A percentile compares a stretch with the other conserved stretches of the same genome.
Conservation (phyloP, 2,888 invertebrate species). For the Diaphora mendica region DNA sequence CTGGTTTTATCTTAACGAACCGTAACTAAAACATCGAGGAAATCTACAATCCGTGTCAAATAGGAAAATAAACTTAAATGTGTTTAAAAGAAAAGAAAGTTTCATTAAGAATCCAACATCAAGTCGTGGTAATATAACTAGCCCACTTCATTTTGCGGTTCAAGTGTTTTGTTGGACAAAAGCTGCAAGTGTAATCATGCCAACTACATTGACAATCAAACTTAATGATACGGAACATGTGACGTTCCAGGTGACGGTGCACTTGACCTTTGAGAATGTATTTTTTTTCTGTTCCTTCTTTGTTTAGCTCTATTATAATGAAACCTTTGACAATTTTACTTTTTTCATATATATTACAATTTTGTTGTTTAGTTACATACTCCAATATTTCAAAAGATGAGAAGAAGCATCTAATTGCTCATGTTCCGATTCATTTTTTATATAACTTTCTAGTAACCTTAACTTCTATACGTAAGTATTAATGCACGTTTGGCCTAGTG, state of each 20-base stretch:
- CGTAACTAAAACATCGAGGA: neutral
- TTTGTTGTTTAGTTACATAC: neutral
- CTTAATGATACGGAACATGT: constrained; percentile 21
- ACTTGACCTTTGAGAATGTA: constrained; percentile 8
- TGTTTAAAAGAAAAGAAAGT: neutral
- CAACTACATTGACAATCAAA: constrained; percentile 17
- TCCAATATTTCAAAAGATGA: neutral
- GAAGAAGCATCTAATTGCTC: neutral
- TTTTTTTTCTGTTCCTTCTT: neutral
- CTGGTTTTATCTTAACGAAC: neutral
- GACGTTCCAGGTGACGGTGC: constrained; percentile 15
- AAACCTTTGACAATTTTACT: neutral
- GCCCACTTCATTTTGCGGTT: constrained; percentile 18
- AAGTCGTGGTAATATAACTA: neutral
- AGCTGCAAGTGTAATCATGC: constrained; percentile 15
- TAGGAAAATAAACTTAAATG: neutral
- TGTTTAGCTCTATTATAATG: neutral
- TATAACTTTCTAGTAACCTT: too few relatives aligned
- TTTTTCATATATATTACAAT: neutral
- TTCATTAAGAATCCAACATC: neutral
- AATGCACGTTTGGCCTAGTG: too few relatives aligned
- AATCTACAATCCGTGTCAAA: neutral
- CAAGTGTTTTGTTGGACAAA: constrained; percentile 14
- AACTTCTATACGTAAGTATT: too few relatives aligned
- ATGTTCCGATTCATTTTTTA: too few relatives aligned